Base-by-base conservation (phyloP, 2,797 vertebrate species). In the Pipistrellus pygmaeus region DNA sequence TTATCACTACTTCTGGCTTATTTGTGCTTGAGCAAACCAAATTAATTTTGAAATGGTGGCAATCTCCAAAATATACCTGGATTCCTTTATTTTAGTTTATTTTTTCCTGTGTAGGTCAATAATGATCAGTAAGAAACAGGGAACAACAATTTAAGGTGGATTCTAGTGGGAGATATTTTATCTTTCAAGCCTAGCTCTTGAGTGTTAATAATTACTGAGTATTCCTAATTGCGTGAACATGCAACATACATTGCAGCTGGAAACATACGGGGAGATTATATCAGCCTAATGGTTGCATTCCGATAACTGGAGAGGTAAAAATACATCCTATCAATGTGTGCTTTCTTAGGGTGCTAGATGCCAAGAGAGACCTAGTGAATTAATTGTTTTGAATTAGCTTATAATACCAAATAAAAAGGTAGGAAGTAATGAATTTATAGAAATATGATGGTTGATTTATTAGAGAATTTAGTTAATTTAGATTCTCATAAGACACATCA, bases 11-110 rank as follows among this genome's bases (percentile, higher is more conserved):
- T 90, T 88, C 53, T 3, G 72, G 21, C 53, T 85, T 81, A 30
- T 66, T 92, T 93, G 92, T 93, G 25, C 48, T 87, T 92, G 7
- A 89, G 41, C 77, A 77, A 76, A 62, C 83, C 48, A 81, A 80
- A 73, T 69, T 89, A 62, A 8, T 88, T 25, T 55, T 21, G 85
- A 91, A 93, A 72, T 73, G 71, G 46, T 78, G 44, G 30, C 20
- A 51, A 0, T 94, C 44, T 88, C 88, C 11, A 88, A 35, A 89
- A 83, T 86, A 17, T 38, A 78, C 18, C 27, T 88, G 21, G 38
- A 41, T 93, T 81, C 30, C 21, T 41, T 46, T 69, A 46, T 5
- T 84, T 57, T 69, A 38, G 9, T 78, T 51, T 69, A 27, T 51
- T 38, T 82, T 73, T 75, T 48, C 1, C 35, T 78, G 8, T 88